Percentiles rank a stretch among this genome's conserved stretches.
phyloP scores from a whole-genome alignment of 2,888 invertebrate species.

The Monochamus alternatus region DNA sequence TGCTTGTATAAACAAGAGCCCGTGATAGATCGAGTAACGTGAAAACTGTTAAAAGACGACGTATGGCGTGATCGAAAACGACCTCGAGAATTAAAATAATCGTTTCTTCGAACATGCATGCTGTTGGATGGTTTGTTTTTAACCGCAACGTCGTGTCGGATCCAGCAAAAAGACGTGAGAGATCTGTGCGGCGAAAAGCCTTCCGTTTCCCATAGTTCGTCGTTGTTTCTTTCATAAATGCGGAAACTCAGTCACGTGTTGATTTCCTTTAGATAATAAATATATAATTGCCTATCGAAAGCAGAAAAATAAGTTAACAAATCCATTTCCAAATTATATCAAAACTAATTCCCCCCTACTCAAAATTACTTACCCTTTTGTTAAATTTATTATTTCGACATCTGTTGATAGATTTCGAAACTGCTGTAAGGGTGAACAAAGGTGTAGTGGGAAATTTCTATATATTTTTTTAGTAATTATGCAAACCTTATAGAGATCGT shows the following conservation, averaged over 20 bases:
- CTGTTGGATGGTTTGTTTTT: conserved; percentile 53
- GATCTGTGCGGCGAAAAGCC: conserved; percentile 8
- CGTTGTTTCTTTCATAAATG: background rate
- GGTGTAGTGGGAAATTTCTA: too few species aligned
- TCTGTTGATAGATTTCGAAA: too few species aligned
- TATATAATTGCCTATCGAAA: too few species aligned
- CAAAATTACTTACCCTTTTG: too few species aligned
- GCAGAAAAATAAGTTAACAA: too few species aligned
- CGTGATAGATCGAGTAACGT: conserved; percentile 36
- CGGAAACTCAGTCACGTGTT: background rate
- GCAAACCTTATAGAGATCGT: too few species aligned
- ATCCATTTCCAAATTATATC: too few species aligned
- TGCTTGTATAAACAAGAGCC: conserved; percentile 21
- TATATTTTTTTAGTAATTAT: too few species aligned
- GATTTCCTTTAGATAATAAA: too few species aligned
- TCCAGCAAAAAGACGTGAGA: conserved; percentile 22
- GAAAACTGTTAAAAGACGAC: conserved; percentile 47
- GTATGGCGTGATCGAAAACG: conserved; percentile 58
- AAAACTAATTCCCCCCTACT: too few species aligned
- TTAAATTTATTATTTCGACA: too few species aligned
- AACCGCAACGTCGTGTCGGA: conserved; percentile 9
- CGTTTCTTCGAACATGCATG: conserved; percentile 62
- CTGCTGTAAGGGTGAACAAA: too few species aligned
- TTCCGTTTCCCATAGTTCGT: conserved; percentile 28
- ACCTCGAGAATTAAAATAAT: conserved; percentile 60